Percentiles rank a stretch among this genome's conserved stretches.
Conservation (phyloP, 2,113 vertebrate species). For the Dipodomys stephensi region DNA sequence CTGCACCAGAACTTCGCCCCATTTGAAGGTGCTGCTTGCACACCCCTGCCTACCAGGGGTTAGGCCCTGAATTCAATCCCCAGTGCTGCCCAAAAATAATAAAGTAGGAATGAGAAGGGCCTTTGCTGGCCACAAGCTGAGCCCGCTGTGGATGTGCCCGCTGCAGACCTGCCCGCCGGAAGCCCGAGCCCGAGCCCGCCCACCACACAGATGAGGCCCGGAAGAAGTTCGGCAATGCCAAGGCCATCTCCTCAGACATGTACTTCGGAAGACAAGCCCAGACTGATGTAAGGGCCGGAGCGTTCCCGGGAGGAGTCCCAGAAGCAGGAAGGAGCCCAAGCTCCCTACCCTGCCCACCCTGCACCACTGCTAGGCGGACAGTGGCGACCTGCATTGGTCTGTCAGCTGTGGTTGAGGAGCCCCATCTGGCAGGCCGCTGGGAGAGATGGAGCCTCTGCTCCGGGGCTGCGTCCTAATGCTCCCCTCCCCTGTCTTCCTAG, state of each 20-base stretch:
- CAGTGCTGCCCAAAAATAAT: too few relatives aligned
- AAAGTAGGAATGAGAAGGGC: background rate
- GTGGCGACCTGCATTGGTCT: rapidly evolving
- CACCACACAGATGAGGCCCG: conserved; percentile 90
- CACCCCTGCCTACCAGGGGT: too few relatives aligned
- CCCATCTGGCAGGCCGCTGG: background rate
- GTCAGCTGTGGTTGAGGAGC: background rate
- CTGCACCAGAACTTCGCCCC: too few relatives aligned
- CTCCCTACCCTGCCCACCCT: background rate
- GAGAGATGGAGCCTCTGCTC: too few relatives aligned
- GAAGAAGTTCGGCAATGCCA: conserved; percentile 94
- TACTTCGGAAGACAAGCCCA: conserved; percentile 95
- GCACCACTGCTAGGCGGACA: rapidly evolving
- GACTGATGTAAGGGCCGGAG: conserved; percentile 88
- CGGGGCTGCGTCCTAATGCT: background rate
- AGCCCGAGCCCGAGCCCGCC: conserved; percentile 85
- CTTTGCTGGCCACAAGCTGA: background rate
- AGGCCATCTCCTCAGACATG: conserved; percentile 98
- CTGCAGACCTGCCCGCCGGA: conserved; percentile 90
- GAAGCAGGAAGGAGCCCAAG: background rate
- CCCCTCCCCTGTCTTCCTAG: conserved; percentile 81
- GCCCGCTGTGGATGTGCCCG: background rate
- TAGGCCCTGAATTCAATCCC: too few relatives aligned
- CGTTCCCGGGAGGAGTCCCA: background rate
- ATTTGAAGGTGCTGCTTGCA: background rate